These are phyloP conservation scores for Apogon hyalosoma DNA, from an alignment of 2,797 vertebrate species.

Conservation along the genomic window DNA sequence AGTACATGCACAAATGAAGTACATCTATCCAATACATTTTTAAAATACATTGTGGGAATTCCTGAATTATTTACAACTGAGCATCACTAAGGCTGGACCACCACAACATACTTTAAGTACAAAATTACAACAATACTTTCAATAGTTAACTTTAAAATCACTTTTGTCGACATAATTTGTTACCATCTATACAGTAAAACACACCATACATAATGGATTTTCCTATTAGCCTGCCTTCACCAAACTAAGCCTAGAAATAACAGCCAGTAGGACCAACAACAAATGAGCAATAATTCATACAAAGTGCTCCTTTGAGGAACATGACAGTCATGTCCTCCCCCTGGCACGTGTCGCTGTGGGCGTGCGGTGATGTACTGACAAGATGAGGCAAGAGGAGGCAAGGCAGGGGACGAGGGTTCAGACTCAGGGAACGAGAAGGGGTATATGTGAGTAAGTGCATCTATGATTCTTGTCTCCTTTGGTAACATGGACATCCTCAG, in stretches of 20 bases:
- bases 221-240: constrained; percentile 3
- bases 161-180: constrained; percentile 10
- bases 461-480: constrained; percentile 59
- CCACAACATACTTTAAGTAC: no score
- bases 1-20: not conserved
- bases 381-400: constrained; percentile 34
- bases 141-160: no score
- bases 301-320: constrained; percentile 59
- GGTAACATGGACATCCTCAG: constrained; percentile 48
- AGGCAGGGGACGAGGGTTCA: constrained; percentile 21
- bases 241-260: constrained; percentile 30
- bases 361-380: constrained; percentile 58
- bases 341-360: constrained; percentile 57
- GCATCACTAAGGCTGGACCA: no score
- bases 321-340: constrained; percentile 56
- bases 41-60: no score
- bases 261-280: constrained; percentile 34
- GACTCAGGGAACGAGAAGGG: constrained; percentile 48
- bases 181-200: constrained; percentile 34
- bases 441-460: constrained; percentile 57
- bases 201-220: constrained; percentile 9
- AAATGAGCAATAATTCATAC: constrained; percentile 69
- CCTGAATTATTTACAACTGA: no score
- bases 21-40: not conserved
- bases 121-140: no score